A percentile compares a stretch with the other conserved stretches of the same genome.
Evolutionary conservation across 2,888 invertebrate genomes (phyloP).

Genomic region (Dicyrtomina minuta): DNA sequence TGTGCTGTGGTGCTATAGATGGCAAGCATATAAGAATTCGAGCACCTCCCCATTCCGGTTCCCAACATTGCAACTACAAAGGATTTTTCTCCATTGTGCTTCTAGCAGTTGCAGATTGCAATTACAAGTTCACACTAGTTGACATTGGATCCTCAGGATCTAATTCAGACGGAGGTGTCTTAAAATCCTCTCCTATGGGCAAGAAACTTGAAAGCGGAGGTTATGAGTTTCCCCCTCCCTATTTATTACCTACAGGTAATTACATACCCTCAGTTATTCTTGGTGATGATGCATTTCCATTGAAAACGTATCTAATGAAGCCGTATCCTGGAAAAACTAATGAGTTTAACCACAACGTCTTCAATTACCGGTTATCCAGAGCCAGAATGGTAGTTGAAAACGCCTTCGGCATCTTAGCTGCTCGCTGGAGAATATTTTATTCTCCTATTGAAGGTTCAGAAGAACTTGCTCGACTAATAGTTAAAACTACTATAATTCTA

Average conservation of each 20-base stretch:
- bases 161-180: constrained; percentile 37
- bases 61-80: constrained; percentile 49
- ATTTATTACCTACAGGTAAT: constrained; percentile 10
- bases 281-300: constrained; percentile 34
- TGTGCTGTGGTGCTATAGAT: constrained; percentile 45
- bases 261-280: constrained; percentile 5
- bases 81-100: constrained; percentile 34
- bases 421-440: constrained; percentile 41
- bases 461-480: constrained; percentile 33
- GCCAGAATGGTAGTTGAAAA: constrained; percentile 38
- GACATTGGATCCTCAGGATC: constrained; percentile 39
- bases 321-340: constrained; percentile 22
- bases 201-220: constrained; percentile 2
- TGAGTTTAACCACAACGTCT: constrained; percentile 26
- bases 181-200: constrained; percentile 10
- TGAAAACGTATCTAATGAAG: constrained; percentile 24
- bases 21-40: constrained; percentile 50
- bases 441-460: constrained; percentile 39
- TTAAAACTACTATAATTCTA: constrained; percentile 31
- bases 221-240: constrained; percentile 28
- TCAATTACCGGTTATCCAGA: constrained; percentile 38
- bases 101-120: constrained; percentile 29
- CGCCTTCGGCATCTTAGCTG: constrained; percentile 44
- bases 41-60: constrained; percentile 41
- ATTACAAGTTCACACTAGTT: constrained; percentile 34